These are phyloP conservation scores for Holcopasites calliopsidis DNA, from an alignment of 1,140 invertebrate genomes.

Conservation along the genomic window DNA sequence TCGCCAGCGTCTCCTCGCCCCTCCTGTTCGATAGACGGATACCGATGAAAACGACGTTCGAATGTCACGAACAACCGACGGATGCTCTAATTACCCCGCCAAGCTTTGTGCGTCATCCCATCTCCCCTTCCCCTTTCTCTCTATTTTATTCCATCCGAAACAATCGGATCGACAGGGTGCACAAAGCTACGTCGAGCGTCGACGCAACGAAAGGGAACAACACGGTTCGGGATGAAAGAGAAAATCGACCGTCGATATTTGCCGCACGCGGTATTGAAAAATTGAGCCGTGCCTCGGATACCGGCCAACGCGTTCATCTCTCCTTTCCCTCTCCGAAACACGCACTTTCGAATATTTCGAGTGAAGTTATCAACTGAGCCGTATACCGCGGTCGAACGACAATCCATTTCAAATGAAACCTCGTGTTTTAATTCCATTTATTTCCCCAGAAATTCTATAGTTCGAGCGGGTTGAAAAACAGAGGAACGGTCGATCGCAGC, in stretches of 20 bases:
- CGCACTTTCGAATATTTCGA: not conserved
- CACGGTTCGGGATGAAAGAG: constrained; percentile 33
- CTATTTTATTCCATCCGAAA: constrained; percentile 39
- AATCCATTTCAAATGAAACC: too few relatives aligned
- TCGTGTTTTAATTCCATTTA: not conserved
- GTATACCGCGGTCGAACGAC: not conserved
- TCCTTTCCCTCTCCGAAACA: constrained; percentile 22
- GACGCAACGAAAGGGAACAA: constrained; percentile 27
- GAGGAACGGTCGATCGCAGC: not conserved
- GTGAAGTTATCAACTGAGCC: not conserved
- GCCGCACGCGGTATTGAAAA: constrained; percentile 51
- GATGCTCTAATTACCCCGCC: constrained; percentile 30
- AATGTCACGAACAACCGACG: not conserved
- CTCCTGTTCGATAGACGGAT: not conserved
- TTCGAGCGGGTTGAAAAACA: not conserved
- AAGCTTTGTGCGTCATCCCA: not conserved
- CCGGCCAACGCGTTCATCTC: not conserved
- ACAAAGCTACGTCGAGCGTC: constrained; percentile 27
- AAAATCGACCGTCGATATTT: constrained; percentile 44
- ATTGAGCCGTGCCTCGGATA: constrained; percentile 50
- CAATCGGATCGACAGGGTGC: constrained; percentile 15
- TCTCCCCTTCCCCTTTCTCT: not conserved
- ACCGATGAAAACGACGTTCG: constrained; percentile 4
- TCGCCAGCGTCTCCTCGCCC: not conserved
- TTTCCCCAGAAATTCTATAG: not conserved